Base-by-base conservation (phyloP, 2,797 vertebrate species). In the Mionectes olivaceus region DNA sequence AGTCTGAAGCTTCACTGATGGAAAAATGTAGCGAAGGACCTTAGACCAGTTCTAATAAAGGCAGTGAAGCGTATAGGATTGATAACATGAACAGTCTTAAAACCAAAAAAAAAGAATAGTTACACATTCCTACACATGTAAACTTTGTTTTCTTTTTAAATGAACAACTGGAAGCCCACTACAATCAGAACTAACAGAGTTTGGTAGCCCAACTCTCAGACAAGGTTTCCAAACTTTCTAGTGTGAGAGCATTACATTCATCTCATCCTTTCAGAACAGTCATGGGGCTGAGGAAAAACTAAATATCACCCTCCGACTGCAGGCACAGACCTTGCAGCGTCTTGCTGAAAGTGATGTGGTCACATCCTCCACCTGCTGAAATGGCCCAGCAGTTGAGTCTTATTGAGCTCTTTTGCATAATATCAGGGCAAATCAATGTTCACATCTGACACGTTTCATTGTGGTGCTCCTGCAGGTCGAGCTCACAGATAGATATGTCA, bases 361-460 rank as follows among this genome's bases (percentile, higher is more conserved):
- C 95, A 69, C 73, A 63, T 79, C 68, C 75, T 83, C 47, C 71
- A 83, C 43, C 76, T 65, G 74, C 68, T 76, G 49, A 52, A 93
- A 84, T 9, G 37, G 67, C 53, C 52, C 68, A 71, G 50, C 0
- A 19, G 68, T 61, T 63, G 69, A 89, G 77, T 21, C 77, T 73
- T 71, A 64, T 88, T 63, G 94, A 76, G 87, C 87, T 93, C 50
- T 44, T 44, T 43, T 69, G 73, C 78, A 91, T 46, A 87, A 27
- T 25, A 83, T 21, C 87, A 37, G 43, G 50, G 59, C 74, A 81
- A 41, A 55, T 22, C 59, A 39, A 44, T 11, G 35, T 53, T 91
- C 94, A 46, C 60, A 43, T 37, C 61, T 52, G 92, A 70, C 85
- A 44, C 5, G 19, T 80, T n/a, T 81, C 82, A 53, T 9, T 23